Base-by-base conservation (phyloP, 2,888 invertebrate species). In the Drosophila prolongata region DNA sequence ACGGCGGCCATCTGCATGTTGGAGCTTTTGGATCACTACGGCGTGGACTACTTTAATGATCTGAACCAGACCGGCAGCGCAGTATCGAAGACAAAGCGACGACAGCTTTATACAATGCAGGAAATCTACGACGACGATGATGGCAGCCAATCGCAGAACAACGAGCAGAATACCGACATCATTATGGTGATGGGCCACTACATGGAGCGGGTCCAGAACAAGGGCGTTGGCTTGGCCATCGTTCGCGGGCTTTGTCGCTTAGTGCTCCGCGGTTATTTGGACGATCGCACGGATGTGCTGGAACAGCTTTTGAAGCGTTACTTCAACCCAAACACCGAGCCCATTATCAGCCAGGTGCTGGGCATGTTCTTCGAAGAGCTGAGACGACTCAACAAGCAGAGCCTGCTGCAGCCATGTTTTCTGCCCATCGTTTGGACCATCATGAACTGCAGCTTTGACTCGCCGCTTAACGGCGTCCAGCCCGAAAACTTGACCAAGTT, bases 391-490 rank as follows among this genome's bases (percentile, higher is more conserved):
- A 91, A 91, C 50, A 89, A 89, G 64, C 92, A 92, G 68, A 83
- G 82, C 24, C 74, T 90, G 24, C 67, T 92, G 9, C 86, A 92
- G 52, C 90, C 91, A 0, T 95, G 96, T 3, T 94, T 97, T 13
- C 87, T 97, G 53, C 95, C 96, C 0, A 96, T 96, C 0, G 90
- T 98, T 1, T 93, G 94, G 27, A 94, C 95, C 0, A 92, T 98
- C 5, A 94, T 95, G 11, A 94, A 95, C 76, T 96, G 97, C 0
- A 97, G 97, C 0, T 93, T 94, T 6, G 95, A 94, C 55, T 96
- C 96, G 76, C 96, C 97, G 0, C 91, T 97, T 6, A 93, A 94
- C 3, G 95, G 96, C 78, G 95, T 98, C 35, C 95, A 97, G 81
- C 94, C 95, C 1, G 94, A 95, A 56, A 95, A 95, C 43, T 95